Conservation (phyloP, 2,888 invertebrate genomes). For the Pterostichus madidus region DNA sequence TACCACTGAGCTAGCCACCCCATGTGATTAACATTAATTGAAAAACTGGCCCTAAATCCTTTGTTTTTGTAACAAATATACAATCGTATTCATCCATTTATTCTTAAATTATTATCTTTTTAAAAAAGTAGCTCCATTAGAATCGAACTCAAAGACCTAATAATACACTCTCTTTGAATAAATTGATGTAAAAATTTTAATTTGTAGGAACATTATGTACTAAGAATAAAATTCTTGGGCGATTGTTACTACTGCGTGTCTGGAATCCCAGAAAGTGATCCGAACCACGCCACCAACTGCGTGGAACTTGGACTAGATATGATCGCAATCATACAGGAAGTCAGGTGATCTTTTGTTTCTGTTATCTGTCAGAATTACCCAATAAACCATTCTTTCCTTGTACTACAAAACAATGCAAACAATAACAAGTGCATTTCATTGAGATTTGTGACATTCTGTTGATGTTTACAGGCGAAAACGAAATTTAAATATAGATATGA, state of each 20-base stretch:
- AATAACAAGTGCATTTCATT: constrained; percentile 21
- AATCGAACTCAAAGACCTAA: too few species aligned
- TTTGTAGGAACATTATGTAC: constrained; percentile 84
- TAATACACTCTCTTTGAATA: too few species aligned
- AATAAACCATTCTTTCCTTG: neutral
- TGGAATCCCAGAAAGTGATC: constrained; percentile 85
- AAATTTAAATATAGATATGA: constrained; percentile 93
- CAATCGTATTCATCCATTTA: too few species aligned
- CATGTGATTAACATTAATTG: too few species aligned
- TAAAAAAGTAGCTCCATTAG: too few species aligned
- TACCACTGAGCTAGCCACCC: too few species aligned
- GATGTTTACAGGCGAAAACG: constrained; percentile 83
- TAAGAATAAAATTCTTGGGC: constrained; percentile 94
- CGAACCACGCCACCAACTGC: constrained; percentile 92
- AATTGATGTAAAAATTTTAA: neutral
- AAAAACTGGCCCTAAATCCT: too few species aligned
- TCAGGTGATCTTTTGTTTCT: constrained; percentile 79
- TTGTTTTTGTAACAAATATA: too few species aligned
- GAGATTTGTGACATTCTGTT: neutral
- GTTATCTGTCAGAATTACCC: neutral
- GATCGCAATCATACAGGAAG: constrained; percentile 93
- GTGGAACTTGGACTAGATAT: constrained; percentile 94
- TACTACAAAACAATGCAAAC: neutral
- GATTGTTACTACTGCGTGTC: constrained; percentile 97
- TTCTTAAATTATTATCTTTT: too few species aligned